These are phyloP conservation scores for Macrosoma leucophasiata DNA, from an alignment of 2,888 invertebrate species.

Conservation along the genomic window DNA sequence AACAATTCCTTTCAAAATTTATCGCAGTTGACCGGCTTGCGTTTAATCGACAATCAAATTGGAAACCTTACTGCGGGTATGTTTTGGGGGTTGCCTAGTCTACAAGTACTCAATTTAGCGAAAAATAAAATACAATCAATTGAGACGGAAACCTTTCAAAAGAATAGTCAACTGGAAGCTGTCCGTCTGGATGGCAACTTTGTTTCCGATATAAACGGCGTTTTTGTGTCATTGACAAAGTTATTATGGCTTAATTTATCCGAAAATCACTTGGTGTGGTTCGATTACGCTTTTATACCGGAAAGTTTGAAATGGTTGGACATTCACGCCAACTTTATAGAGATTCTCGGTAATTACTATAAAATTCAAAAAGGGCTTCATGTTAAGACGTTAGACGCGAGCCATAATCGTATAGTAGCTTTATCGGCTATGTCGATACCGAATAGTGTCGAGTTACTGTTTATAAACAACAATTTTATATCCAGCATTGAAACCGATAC, in stretches of 20 bases:
- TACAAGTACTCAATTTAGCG: slow-evolving; percentile 91
- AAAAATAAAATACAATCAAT: slow-evolving; percentile 92
- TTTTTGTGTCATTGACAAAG: slow-evolving; percentile 88
- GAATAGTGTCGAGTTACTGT: slow-evolving; percentile 88
- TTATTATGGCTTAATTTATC: slow-evolving; percentile 92
- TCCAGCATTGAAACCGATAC: slow-evolving; percentile 87
- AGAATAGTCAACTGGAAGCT: slow-evolving; percentile 88
- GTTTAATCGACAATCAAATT: slow-evolving; percentile 93
- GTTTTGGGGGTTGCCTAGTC: slow-evolving; percentile 87
- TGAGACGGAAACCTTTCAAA: slow-evolving; percentile 89
- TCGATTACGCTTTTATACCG: slow-evolving; percentile 94
- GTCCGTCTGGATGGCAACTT: slow-evolving; percentile 92
- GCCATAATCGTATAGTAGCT: slow-evolving; percentile 90
- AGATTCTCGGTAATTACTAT: slow-evolving; percentile 90
- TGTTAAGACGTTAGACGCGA: slow-evolving; percentile 90
- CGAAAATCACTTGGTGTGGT: slow-evolving; percentile 93
- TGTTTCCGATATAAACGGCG: slow-evolving; percentile 91
- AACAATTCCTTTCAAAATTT: slow-evolving; percentile 91
- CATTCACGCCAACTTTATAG: slow-evolving; percentile 92
- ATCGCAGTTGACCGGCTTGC: slow-evolving; percentile 88
- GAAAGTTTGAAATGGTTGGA: slow-evolving; percentile 92
- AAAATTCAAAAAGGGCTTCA: slow-evolving; percentile 86
- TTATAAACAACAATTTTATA: slow-evolving; percentile 93
- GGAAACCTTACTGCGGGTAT: slow-evolving; percentile 90
- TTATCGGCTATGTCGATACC: slow-evolving; percentile 88